Conservation (phyloP, 2,888 invertebrate genomes). For the Tinea trinotella region DNA sequence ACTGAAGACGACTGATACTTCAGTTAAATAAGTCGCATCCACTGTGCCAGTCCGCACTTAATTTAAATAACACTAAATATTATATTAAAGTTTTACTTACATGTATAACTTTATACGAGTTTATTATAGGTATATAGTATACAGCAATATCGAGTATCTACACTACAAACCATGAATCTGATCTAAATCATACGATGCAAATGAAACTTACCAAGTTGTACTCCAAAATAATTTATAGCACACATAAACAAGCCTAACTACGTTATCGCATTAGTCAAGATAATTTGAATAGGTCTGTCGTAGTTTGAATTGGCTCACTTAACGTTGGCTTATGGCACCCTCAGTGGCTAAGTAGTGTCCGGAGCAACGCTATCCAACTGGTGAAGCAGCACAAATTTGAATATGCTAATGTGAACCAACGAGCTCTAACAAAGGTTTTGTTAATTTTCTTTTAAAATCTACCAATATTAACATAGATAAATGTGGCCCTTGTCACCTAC, state of each 20-base stretch:
- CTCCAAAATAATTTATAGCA: background rate
- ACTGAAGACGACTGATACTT: no score
- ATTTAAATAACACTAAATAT: no score
- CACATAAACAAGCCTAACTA: background rate
- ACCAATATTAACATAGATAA: background rate
- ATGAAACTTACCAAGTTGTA: background rate
- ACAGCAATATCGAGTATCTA: no score
- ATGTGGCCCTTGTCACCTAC: no score
- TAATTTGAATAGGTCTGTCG: background rate
- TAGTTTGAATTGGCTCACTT: background rate
- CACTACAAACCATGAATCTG: no score
- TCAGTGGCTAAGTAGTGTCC: background rate
- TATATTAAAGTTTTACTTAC: no score
- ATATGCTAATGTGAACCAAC: background rate
- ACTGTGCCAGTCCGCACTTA: no score
- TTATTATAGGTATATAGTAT: no score
- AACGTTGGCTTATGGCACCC: background rate
- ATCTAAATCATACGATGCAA: background rate
- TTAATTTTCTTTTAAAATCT: background rate
- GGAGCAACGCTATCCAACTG: background rate
- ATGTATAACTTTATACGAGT: no score
- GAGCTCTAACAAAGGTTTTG: background rate
- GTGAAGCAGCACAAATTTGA: background rate
- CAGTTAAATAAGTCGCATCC: no score
- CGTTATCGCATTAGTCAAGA: background rate